Percentiles rank a stretch among this genome's conserved stretches.
These are phyloP conservation scores for Dicroscelio sp. DNA, from an alignment of 2,888 invertebrate genomes.

Conservation along the genomic window DNA sequence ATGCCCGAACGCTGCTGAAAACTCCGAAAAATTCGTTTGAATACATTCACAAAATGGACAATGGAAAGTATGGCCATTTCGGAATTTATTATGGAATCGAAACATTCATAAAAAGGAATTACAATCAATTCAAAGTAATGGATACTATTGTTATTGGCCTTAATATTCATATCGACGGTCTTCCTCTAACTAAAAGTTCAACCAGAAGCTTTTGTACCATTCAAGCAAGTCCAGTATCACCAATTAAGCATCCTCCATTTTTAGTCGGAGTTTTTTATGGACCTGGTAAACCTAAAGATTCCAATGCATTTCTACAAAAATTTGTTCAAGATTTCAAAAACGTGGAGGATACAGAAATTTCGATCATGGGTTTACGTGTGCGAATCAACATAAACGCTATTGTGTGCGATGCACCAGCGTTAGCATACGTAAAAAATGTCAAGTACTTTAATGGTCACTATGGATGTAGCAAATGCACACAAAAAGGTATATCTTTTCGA, in stretches of 20 bases:
- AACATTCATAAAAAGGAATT: not conserved
- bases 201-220: not conserved
- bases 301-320: not conserved
- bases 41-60: not conserved
- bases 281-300: not conserved
- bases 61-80: slow-evolving; percentile 22
- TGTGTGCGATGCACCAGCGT: slow-evolving; percentile 40
- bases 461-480: not conserved
- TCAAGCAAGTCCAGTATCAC: not conserved
- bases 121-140: not conserved
- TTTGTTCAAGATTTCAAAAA: not conserved
- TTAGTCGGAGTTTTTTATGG: slow-evolving; percentile 15
- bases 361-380: not conserved
- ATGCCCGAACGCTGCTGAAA: not conserved
- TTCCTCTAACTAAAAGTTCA: not conserved
- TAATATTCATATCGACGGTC: not conserved
- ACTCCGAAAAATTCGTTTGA: slow-evolving; percentile 11
- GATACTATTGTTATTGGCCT: not conserved
- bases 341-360: not conserved
- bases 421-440: not conserved
- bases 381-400: not conserved
- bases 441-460: slow-evolving; percentile 42
- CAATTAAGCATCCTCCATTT: not conserved
- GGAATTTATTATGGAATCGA: slow-evolving; percentile 6
- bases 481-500: slow-evolving; percentile 10